Conservation (phyloP, 2,113 vertebrate genomes). For the Grallaria varia region DNA sequence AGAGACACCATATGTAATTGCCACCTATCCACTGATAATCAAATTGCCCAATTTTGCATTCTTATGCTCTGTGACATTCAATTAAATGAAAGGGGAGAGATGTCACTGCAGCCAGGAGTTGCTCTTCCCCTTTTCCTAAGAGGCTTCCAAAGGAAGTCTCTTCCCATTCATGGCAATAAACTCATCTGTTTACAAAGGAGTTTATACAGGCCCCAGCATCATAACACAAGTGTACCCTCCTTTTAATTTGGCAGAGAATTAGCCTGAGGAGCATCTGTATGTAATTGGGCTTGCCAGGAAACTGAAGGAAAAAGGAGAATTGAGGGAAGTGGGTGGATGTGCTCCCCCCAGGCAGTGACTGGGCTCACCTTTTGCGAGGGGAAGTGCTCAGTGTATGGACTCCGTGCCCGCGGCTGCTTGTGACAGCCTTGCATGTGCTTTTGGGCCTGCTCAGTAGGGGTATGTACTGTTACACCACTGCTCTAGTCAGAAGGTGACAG, state of each 20-base stretch:
- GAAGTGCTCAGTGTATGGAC: fast-evolving
- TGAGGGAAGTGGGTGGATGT: fast-evolving
- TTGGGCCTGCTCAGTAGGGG: not conserved
- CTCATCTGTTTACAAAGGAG: fast-evolving
- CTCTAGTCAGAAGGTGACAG: not conserved
- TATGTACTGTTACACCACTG: not conserved
- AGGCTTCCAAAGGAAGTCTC: fast-evolving
- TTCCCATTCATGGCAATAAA: not conserved
- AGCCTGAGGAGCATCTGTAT: not conserved
- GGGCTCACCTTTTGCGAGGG: not conserved
- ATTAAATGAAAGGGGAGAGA: not conserved
- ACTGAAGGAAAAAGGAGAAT: not conserved
- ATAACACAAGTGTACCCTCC: fast-evolving
- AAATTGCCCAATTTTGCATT: not conserved
- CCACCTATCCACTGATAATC: not conserved
- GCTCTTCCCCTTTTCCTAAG: not conserved
- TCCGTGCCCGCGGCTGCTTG: not conserved
- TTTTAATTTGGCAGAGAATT: not conserved
- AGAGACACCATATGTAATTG: not conserved
- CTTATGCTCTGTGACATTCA: not conserved
- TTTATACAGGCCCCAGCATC: fast-evolving
- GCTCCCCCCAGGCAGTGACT: not conserved
- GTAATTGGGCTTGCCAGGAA: not conserved
- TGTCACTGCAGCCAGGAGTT: not conserved
- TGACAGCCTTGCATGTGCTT: not conserved